Evolutionary conservation across 2,113 vertebrate species (phyloP).

Genomic region (Leptobrachium leishanense): DNA sequence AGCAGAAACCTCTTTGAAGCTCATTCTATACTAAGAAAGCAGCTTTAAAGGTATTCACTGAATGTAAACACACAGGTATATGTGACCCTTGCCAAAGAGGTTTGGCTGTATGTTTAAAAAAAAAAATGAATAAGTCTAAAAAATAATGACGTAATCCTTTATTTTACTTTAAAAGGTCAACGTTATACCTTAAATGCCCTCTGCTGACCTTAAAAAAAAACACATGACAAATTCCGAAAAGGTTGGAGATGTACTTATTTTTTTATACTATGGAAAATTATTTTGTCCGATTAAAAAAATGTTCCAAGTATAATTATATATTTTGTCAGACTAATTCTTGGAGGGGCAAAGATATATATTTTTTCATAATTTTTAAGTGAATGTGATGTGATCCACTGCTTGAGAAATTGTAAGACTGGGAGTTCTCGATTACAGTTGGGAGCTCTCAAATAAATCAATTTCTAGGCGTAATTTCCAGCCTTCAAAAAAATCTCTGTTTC

Average conservation of each 20-base stretch:
- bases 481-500: constrained; percentile 16
- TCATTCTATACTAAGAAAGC: neutral
- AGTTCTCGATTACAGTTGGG: constrained; percentile 47
- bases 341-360: neutral
- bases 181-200: constrained; percentile 33
- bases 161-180: neutral
- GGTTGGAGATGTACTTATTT: neutral
- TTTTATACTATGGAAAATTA: constrained; percentile 10
- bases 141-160: neutral
- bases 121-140: neutral
- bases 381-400: constrained; percentile 39
- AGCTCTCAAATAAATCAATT: constrained; percentile 48
- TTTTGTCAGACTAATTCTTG: constrained; percentile 25
- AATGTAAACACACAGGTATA: no score
- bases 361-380: constrained; percentile 6
- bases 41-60: neutral
- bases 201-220: neutral
- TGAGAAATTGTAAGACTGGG: constrained; percentile 42
- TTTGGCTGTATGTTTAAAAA: no score
- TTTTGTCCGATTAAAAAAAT: constrained; percentile 20
- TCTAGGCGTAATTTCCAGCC: constrained; percentile 40
- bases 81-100: no score
- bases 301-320: constrained; percentile 24
- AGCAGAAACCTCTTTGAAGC: neutral
- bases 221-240: neutral